phyloP scores from a whole-genome alignment of 2,113 vertebrate genomes.

The Heloderma charlesbogerti region DNA sequence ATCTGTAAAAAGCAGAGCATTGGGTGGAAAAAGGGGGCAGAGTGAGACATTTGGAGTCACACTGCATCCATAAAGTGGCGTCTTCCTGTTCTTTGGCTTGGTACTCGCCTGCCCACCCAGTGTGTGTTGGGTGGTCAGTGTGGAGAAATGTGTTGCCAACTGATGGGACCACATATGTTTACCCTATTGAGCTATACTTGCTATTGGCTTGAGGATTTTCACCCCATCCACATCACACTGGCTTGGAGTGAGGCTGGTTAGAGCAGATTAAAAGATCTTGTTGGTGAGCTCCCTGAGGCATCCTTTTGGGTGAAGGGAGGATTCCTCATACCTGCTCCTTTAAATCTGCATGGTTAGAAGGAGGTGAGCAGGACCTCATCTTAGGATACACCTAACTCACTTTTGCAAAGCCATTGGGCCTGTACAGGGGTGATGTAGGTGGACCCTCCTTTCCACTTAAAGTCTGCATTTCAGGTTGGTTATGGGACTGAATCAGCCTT shows the following conservation, averaged over 20 bases:
- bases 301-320: neutral
- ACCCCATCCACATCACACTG: too few relatives aligned
- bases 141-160: too few relatives aligned
- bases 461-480: too few relatives aligned
- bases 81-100: neutral
- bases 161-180: neutral
- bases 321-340: neutral
- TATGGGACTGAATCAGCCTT: too few relatives aligned
- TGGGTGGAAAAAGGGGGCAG: neutral
- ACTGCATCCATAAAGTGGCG: neutral
- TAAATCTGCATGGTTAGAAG: neutral
- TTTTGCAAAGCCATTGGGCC: too few relatives aligned
- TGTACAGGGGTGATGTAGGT: too few relatives aligned
- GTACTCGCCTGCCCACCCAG: too few relatives aligned
- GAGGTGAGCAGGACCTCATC: neutral
- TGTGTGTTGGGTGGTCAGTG: too few relatives aligned
- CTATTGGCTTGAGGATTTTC: too few relatives aligned
- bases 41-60: neutral
- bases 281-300: neutral
- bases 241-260: too few relatives aligned
- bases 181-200: too few relatives aligned
- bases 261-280: neutral
- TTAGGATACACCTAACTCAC: neutral
- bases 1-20: neutral
- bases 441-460: too few relatives aligned